Conservation (phyloP, 1,140 invertebrate genomes). For the Aphelenchoides avenae region DNA sequence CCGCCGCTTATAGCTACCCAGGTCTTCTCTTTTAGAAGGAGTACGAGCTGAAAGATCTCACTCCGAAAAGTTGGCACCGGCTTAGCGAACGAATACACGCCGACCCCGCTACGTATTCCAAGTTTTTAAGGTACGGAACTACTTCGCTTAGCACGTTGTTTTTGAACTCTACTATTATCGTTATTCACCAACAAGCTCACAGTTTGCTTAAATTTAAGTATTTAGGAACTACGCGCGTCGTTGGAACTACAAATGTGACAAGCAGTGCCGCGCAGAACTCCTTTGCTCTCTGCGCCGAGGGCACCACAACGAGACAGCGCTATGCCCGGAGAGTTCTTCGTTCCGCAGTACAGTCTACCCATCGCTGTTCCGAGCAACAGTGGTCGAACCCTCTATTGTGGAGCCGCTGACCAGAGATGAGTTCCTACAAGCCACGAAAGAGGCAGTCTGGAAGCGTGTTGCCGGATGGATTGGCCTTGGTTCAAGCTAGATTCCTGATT, state of each 20-base stretch:
- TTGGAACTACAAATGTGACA: conserved; percentile 30
- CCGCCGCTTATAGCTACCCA: conserved; percentile 17
- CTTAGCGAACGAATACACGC: conserved; percentile 15
- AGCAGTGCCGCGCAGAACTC: conserved; percentile 35
- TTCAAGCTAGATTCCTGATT: too few relatives aligned
- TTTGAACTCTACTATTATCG: not conserved
- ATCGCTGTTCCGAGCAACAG: not conserved
- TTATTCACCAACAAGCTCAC: not conserved
- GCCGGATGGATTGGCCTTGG: conserved; percentile 10
- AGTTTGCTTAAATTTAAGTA: conserved; percentile 12
- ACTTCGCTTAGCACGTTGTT: not conserved
- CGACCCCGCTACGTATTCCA: conserved; percentile 14
- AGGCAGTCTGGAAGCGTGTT: conserved; percentile 16
- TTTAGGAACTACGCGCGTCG: conserved; percentile 50
- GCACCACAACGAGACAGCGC: conserved; percentile 47
- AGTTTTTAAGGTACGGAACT: conserved; percentile 19
- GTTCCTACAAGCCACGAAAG: conserved; percentile 8
- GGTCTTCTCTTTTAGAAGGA: conserved; percentile 29
- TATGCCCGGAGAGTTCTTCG: conserved; percentile 29
- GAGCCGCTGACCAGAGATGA: conserved; percentile 11
- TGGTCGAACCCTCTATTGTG: conserved; percentile 13
- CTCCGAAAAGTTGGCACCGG: conserved; percentile 42
- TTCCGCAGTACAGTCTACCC: conserved; percentile 7
- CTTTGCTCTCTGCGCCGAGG: conserved; percentile 46
- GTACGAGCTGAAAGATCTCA: conserved; percentile 43